These are phyloP conservation scores for Heliconius aoede DNA, from an alignment of 2,888 invertebrate genomes.

Conservation along the genomic window DNA sequence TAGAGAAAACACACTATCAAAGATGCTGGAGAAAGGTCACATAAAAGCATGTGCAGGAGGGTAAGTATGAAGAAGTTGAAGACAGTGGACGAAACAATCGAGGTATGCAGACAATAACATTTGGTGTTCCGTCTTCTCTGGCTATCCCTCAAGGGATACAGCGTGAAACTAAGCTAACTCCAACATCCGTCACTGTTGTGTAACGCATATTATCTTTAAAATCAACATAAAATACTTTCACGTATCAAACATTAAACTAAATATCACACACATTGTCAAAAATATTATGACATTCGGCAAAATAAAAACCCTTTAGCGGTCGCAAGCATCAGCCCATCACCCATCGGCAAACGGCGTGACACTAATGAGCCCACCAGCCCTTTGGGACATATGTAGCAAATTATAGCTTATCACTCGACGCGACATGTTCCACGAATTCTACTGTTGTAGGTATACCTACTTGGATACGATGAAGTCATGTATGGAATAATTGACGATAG, in stretches of 20 bases:
- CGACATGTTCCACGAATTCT: constrained; percentile 37
- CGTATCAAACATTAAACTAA: not conserved
- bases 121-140: not conserved
- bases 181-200: not conserved
- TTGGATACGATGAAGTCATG: constrained; percentile 28
- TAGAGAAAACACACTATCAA: not conserved
- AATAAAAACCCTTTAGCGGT: constrained; percentile 38
- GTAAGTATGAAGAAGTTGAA: too few relatives aligned
- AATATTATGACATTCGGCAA: constrained; percentile 35
- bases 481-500: constrained; percentile 26
- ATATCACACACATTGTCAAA: constrained; percentile 15
- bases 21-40: too few relatives aligned
- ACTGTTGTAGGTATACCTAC: constrained; percentile 14
- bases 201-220: not conserved
- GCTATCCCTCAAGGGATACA: not conserved
- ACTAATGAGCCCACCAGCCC: constrained; percentile 74
- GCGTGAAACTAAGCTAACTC: too few relatives aligned
- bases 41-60: too few relatives aligned
- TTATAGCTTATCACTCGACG: constrained; percentile 71
- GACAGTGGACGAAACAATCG: too few relatives aligned
- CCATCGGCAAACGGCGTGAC: constrained; percentile 59
- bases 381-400: constrained; percentile 74
- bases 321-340: constrained; percentile 52
- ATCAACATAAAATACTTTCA: not conserved
- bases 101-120: not conserved